Evolutionary conservation across 2,888 invertebrate genomes (phyloP), one percentile per base, ranked within the genome.

Genomic region (Drosophila nigricruria): DNA sequence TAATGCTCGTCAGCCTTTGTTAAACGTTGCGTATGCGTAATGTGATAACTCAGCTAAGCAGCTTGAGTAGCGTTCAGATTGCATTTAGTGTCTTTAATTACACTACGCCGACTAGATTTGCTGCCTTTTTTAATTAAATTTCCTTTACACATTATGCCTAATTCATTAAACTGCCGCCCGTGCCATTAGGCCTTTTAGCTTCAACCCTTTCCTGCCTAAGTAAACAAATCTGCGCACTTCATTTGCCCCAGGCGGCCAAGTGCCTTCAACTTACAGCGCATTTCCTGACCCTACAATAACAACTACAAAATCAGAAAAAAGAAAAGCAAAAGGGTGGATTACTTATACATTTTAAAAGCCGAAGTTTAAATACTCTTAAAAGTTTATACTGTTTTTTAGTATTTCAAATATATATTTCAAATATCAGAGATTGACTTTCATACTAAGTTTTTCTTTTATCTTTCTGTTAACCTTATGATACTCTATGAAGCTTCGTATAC

Each of bases 181-280:
- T 9, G 12, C 16, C 1, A 6, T 25, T 16, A n/a, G 45, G 9
- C 27, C 73, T 25, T 66, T 47, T 43, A 65, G 62, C 69, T 75
- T 63, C 65, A 63, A 50, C 73, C 71, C 73, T 87, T 70, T 65
- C 64, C 68, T 40, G 68, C 64, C 72, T 69, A 84, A 84, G 70
- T 67, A 83, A 83, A 87, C 90, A 85, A 80, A 85, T 89, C 90
- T 69, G 73, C 70, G 82, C 83, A 85, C 88, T 84, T 89, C 76
- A 82, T 82, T 88, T 79, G 73, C 73, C 62, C 68, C 49, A 61
- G 66, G 50, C 38, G 66, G 52, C 63, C 50, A 63, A 54, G 82
- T 59, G 53, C 67, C 74, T 74, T 74, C 66, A 70, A 76, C 88
- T 89, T 85, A 79, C 66, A 74, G 60, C 68, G 82, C 57, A 70